Evolutionary conservation across 2,113 vertebrate genomes (phyloP).

Genomic region (Nesospiza acunhae): DNA sequence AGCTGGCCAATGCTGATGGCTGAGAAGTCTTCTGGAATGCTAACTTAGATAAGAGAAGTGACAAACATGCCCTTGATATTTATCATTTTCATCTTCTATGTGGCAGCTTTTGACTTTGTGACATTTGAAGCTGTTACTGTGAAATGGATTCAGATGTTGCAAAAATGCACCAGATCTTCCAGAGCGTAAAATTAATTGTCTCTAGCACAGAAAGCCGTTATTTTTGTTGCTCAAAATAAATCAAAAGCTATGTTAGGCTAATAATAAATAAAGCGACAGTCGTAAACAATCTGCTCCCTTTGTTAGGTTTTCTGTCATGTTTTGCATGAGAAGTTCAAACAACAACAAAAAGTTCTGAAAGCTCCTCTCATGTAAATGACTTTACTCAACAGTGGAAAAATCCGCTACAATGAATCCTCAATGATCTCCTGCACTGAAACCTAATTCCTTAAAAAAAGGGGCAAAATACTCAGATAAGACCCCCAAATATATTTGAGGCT

Average conservation of each 20-base stretch:
- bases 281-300: not conserved
- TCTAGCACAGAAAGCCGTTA: not conserved
- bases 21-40: not conserved
- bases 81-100: not conserved
- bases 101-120: not conserved
- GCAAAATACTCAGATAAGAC: not conserved
- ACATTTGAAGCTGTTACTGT: not conserved
- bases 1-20: not conserved
- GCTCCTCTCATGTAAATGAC: not conserved
- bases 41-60: not conserved
- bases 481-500: not conserved
- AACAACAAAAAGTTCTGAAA: not conserved
- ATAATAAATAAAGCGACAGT: slow-evolving; percentile 5
- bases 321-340: not conserved
- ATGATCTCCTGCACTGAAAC: not conserved
- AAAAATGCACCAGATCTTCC: slow-evolving; percentile 5
- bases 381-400: not conserved
- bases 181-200: not conserved
- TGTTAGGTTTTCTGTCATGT: not conserved
- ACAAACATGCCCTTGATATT: not conserved
- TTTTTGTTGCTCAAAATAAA: slow-evolving; percentile 27
- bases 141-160: slow-evolving; percentile 40
- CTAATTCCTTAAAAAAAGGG: not conserved
- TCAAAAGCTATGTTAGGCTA: not conserved
- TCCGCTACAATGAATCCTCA: not conserved